Conservation (phyloP, 2,888 invertebrate species). For the Syrista parreyssii region DNA sequence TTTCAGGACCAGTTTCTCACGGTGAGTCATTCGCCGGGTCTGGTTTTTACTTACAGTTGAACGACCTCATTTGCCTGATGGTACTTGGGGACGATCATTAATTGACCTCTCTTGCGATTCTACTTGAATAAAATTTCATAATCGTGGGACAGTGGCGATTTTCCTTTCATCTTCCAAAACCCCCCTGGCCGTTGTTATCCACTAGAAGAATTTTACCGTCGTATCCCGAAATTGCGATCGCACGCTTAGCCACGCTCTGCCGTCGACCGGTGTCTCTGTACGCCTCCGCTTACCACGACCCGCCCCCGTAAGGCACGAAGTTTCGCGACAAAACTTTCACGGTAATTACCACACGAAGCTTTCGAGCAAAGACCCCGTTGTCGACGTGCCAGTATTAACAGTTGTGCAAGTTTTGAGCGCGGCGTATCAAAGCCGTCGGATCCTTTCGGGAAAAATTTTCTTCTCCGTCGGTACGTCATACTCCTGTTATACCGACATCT, state of each 20-base stretch:
- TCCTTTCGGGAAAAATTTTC: background rate
- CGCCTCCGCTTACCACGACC: background rate
- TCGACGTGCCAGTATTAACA: conserved; percentile 12
- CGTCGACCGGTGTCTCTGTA: background rate
- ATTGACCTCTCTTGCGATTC: background rate
- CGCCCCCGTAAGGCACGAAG: background rate
- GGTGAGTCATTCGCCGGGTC: conserved; percentile 31
- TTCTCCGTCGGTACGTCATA: background rate
- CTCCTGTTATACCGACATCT: background rate
- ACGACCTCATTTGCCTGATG: conserved; percentile 26
- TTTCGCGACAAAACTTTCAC: conserved; percentile 9
- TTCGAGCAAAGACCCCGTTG: background rate
- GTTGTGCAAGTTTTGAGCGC: conserved; percentile 8
- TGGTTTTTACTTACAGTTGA: conserved; percentile 20
- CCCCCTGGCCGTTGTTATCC: conserved; percentile 25
- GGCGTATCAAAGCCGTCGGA: background rate
- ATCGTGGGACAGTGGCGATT: background rate
- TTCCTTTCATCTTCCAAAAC: background rate
- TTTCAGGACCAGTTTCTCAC: conserved; percentile 33
- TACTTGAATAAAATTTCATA: background rate
- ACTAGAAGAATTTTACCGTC: conserved; percentile 46
- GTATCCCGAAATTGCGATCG: conserved; percentile 54
- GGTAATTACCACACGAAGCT: conserved; percentile 9
- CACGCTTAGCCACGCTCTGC: conserved; percentile 40
- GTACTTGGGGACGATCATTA: background rate